Conservation (phyloP, 1,140 invertebrate genomes). For the Drosophila leontia region DNA sequence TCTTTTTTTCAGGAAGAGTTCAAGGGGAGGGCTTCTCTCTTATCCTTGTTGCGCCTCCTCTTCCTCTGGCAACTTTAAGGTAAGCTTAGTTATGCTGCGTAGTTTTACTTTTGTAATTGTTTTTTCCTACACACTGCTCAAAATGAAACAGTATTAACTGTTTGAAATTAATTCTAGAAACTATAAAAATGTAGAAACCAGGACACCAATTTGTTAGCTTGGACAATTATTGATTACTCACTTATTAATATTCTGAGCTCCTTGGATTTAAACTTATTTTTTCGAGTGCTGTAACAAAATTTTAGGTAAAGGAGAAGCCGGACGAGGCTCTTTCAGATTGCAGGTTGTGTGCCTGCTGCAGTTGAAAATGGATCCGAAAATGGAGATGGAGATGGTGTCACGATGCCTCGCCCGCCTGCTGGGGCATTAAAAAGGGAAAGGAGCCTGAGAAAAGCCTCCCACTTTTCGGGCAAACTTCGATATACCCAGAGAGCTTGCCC, state of each 20-base stretch:
- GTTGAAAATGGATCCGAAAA: constrained; percentile 24
- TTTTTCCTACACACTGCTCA: background rate
- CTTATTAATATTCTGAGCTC: too few relatives aligned
- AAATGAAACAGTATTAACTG: background rate
- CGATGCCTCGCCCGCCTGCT: constrained; percentile 45
- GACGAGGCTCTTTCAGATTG: constrained; percentile 29
- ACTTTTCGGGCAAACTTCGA: constrained; percentile 7
- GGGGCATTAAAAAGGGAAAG: constrained; percentile 32
- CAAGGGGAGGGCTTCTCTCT: constrained; percentile 2
- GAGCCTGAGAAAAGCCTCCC: constrained; percentile 39
- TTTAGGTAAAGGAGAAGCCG: background rate
- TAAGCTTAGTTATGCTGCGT: constrained; percentile 25
- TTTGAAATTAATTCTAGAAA: too few relatives aligned
- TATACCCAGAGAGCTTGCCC: constrained; percentile 15
- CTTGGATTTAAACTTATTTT: too few relatives aligned
- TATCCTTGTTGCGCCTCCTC: constrained; percentile 14
- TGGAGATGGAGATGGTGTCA: constrained; percentile 64
- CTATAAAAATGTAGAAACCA: background rate
- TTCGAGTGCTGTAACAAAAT: background rate
- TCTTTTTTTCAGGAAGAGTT: constrained; percentile 15
- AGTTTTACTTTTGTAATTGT: constrained; percentile 18
- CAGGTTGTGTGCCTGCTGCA: constrained; percentile 24
- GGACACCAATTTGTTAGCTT: background rate
- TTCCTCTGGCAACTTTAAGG: constrained; percentile 41
- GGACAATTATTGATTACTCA: background rate